phyloP scores from a whole-genome alignment of 2,888 invertebrate genomes.

The Eupithecia insigniata region DNA sequence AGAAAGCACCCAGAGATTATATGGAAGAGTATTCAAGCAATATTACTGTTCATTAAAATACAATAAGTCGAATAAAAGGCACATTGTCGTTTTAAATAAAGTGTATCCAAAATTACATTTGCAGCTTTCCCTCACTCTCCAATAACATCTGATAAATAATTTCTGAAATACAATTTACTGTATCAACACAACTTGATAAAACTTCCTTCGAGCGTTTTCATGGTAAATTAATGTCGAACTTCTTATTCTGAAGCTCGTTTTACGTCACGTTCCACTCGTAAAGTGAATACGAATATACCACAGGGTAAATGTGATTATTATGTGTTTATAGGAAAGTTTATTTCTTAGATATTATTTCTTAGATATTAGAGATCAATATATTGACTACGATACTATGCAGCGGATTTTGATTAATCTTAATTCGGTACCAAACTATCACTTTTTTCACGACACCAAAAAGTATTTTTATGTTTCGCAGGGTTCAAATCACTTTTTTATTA shows the following conservation, averaged over 20 bases:
- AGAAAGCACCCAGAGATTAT: neutral
- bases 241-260: conserved; percentile 8
- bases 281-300: conserved; percentile 13
- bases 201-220: conserved; percentile 18
- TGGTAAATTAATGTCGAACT: conserved; percentile 20
- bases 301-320: neutral
- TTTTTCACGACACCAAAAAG: neutral
- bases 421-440: neutral
- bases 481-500: too few relatives aligned
- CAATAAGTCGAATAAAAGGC: neutral
- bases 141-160: conserved; percentile 11
- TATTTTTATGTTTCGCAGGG: too few relatives aligned
- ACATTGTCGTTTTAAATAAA: neutral
- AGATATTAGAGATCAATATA: neutral
- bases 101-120: neutral
- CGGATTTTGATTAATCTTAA: neutral
- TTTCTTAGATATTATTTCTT: neutral
- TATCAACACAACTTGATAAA: conserved; percentile 7
- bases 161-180: conserved; percentile 13
- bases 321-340: neutral
- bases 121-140: neutral
- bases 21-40: neutral
- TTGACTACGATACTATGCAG: neutral
- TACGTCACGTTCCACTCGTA: conserved; percentile 16
- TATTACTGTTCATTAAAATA: neutral